Conservation (phyloP, 2,888 invertebrate species). For the Salpingus planirostris region DNA sequence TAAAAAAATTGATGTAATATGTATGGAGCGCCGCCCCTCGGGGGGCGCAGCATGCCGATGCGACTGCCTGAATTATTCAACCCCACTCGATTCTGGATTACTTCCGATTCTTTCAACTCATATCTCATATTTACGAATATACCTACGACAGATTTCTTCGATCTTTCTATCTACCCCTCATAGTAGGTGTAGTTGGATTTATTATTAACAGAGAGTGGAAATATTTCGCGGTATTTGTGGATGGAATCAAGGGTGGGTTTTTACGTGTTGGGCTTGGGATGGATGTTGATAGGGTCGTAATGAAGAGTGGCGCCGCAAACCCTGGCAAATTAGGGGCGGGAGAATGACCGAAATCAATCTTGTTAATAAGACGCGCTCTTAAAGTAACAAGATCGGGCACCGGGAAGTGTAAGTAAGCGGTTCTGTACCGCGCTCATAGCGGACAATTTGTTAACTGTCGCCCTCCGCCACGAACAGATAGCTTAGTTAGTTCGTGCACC, state of each 20-base stretch:
- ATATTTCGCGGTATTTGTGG: no score
- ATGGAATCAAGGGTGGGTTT: no score
- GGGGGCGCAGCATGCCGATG: slow-evolving; percentile 28
- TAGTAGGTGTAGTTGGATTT: no score
- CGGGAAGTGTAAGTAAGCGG: slow-evolving; percentile 37
- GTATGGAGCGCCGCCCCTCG: slow-evolving; percentile 19
- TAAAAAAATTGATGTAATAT: slow-evolving; percentile 14
- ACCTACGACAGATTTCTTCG: slow-evolving; percentile 15
- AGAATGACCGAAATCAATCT: slow-evolving; percentile 36
- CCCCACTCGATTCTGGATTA: slow-evolving; percentile 30
- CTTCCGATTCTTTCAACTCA: slow-evolving; percentile 30
- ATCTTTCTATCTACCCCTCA: no score
- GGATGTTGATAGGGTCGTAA: slow-evolving; percentile 19
- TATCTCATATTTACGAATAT: slow-evolving; percentile 22
- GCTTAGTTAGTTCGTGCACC: slow-evolving; percentile 30
- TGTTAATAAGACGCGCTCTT: slow-evolving; percentile 37
- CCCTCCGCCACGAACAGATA: slow-evolving; percentile 33
- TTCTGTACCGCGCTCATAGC: slow-evolving; percentile 32
- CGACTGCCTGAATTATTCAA: slow-evolving; percentile 31
- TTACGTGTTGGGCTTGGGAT: no score
- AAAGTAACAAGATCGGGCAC: slow-evolving; percentile 32
- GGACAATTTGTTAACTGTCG: slow-evolving; percentile 39
- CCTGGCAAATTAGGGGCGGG: slow-evolving; percentile 25
- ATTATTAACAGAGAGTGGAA: no score
- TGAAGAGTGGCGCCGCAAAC: slow-evolving; percentile 25